Evolutionary conservation across 2,888 invertebrate species (phyloP).

Genomic region (Mesodorylaimus sp.): DNA sequence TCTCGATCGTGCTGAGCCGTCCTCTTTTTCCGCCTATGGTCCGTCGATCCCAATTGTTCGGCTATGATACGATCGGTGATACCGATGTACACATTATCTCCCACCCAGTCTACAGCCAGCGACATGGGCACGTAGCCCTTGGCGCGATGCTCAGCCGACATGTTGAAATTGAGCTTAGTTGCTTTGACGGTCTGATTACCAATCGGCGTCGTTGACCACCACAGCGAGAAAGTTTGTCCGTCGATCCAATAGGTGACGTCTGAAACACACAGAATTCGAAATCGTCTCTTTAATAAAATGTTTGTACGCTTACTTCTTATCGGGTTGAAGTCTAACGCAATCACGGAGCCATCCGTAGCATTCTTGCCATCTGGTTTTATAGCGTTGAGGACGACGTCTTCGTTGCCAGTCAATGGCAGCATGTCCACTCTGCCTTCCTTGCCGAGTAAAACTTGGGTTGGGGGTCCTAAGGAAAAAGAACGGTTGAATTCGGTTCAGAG

Average conservation of each 20-base stretch:
- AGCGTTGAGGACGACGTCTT: constrained; percentile 45
- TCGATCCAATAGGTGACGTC: constrained; percentile 92
- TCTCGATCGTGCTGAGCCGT: too few species aligned
- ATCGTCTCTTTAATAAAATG: background rate
- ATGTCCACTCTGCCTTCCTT: constrained; percentile 9
- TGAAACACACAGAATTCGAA: constrained; percentile 26
- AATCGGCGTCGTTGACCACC: constrained; percentile 20
- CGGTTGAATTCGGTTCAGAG: constrained; percentile 8
- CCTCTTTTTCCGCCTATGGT: too few species aligned
- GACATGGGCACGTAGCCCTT: constrained; percentile 48
- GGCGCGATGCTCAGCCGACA: constrained; percentile 10
- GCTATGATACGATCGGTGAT: background rate
- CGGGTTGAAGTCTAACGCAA: constrained; percentile 75
- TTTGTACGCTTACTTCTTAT: constrained; percentile 27
- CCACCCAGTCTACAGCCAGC: constrained; percentile 78
- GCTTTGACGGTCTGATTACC: constrained; percentile 26
- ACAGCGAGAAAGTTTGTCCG: constrained; percentile 40
- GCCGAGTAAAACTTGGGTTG: constrained; percentile 20
- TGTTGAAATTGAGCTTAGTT: constrained; percentile 22
- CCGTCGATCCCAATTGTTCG: too few species aligned
- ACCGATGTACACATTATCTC: constrained; percentile 26
- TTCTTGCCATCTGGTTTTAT: too few species aligned
- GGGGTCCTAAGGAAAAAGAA: constrained; percentile 14
- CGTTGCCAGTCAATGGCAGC: constrained; percentile 22
- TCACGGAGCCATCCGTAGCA: constrained; percentile 53